phyloP scores from a whole-genome alignment of 2,888 invertebrate species.

The Drosophila seclusa region DNA sequence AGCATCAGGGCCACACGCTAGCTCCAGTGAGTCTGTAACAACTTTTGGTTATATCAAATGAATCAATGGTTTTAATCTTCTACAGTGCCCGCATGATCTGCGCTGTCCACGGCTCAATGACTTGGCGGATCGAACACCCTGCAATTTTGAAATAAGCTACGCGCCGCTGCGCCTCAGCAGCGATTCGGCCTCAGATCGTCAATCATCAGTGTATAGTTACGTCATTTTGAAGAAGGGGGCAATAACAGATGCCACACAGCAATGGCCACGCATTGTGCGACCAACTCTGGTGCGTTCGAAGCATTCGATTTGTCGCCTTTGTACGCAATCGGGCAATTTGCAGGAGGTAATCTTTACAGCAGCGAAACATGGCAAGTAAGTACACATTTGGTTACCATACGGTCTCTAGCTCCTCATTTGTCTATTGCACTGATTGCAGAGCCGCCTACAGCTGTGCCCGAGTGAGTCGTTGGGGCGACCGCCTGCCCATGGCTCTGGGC shows the following conservation, averaged over 20 bases:
- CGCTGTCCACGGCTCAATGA: slow-evolving; percentile 89
- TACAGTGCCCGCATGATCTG: slow-evolving; percentile 92
- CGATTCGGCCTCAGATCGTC: slow-evolving; percentile 83
- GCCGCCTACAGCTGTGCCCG: slow-evolving; percentile 90
- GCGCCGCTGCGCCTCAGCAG: slow-evolving; percentile 86
- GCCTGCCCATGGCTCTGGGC: slow-evolving; percentile 88
- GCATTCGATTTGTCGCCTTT: slow-evolving; percentile 92
- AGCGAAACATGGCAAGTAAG: slow-evolving; percentile 90
- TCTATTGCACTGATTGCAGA: slow-evolving; percentile 83
- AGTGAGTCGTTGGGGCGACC: slow-evolving; percentile 92
- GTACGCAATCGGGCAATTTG: slow-evolving; percentile 90
- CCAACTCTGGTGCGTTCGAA: slow-evolving; percentile 89
- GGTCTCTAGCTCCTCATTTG: background rate
- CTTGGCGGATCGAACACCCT: slow-evolving; percentile 88
- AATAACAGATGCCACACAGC: slow-evolving; percentile 85
- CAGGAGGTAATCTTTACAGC: slow-evolving; percentile 91
- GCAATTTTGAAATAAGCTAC: slow-evolving; percentile 90
- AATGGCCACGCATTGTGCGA: slow-evolving; percentile 93
- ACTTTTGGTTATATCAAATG: background rate
- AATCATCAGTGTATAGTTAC: slow-evolving; percentile 90
- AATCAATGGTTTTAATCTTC: slow-evolving; percentile 8
- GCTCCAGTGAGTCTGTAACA: slow-evolving; percentile 88
- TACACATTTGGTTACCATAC: slow-evolving; percentile 37
- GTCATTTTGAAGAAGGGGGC: slow-evolving; percentile 92
- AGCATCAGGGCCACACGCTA: slow-evolving; percentile 87